These are phyloP conservation scores for Perca schrenkii DNA, from an alignment of 2,113 vertebrate species.

Conservation along the genomic window DNA sequence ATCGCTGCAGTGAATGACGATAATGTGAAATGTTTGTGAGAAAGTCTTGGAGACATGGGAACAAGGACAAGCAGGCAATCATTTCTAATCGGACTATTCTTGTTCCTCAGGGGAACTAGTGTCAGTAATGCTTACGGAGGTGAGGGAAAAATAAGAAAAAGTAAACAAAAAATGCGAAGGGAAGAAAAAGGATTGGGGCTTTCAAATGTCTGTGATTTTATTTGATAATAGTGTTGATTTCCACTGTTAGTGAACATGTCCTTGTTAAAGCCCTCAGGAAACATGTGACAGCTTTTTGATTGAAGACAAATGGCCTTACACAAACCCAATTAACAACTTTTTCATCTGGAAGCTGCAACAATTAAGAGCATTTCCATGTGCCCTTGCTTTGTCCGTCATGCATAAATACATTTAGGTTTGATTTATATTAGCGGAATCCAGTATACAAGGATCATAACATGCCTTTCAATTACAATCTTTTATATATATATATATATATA, in stretches of 20 bases:
- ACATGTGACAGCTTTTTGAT: conserved; percentile 34
- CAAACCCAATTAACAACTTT: conserved; percentile 53
- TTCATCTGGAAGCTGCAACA: background rate
- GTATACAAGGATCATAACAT: background rate
- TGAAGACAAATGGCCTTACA: conserved; percentile 43
- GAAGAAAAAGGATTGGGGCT: background rate
- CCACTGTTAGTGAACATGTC: conserved; percentile 2
- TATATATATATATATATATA: background rate
- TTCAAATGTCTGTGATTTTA: conserved; percentile 2
- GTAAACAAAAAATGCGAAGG: background rate
- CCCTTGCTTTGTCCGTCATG: conserved; percentile 35
- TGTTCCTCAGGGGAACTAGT: conserved; percentile 37
- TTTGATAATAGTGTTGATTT: conserved; percentile 24
- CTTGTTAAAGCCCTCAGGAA: conserved; percentile 28
- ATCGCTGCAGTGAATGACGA: conserved; percentile 66
- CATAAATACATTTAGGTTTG: conserved; percentile 12
- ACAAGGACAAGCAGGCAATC: conserved; percentile 68
- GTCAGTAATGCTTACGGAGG: conserved; percentile 33
- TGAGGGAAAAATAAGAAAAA: conserved; percentile 27
- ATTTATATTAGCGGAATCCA: background rate
- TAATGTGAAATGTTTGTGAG: conserved; percentile 65
- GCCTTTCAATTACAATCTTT: background rate
- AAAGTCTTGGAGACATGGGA: conserved; percentile 52
- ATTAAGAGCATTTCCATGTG: conserved; percentile 5
- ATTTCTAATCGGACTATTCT: conserved; percentile 65